Base-by-base conservation (phyloP, 2,113 vertebrate genomes). In the Entelurus aequoreus region DNA sequence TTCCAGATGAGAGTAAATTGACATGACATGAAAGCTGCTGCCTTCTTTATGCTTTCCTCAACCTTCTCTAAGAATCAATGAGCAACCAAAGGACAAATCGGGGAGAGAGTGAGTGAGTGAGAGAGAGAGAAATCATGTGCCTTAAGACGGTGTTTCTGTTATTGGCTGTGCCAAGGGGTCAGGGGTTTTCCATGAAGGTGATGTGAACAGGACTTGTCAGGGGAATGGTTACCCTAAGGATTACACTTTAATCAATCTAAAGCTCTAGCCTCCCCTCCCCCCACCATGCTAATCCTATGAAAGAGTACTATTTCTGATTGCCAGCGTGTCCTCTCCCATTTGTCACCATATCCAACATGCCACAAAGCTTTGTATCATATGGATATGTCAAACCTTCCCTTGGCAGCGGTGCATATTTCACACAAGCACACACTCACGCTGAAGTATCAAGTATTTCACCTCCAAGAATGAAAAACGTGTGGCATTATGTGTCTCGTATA, bases 161-260 rank as follows among this genome's bases (percentile, higher is more conserved):
- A 47, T 40, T 10, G 6, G 51, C 54, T 68, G 21, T 68, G 13
- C 28, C 28, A 54, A 36, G 52, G 6, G 5, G 21, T 54, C 21
- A 35, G 21, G 6, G 16, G 69, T 66, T 64, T 72, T 58, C 59
- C 42, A 58, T 11, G 53, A 67, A 66, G 60, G 16, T 58, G 64
- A 49, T 52, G 65, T 65, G 61, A 76, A 79, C 73, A 79, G 71
- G 79, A 70, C 73, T 79, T 81, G 73, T 83, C 74, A 73, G 80
- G 76, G 77, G 71, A 80, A 73, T 76, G 86, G 84, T 85, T 83
- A 86, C 85, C 83, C 73, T 58, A 50, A 68, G 84, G 84, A 86
- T 88, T 88, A 86, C 84, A 85, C 75, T 85, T 85, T 79, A 86
- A 88, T 88, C 84, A 86, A 88, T 84, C 76, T 80, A 83, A 85